phyloP scores from a whole-genome alignment of 2,888 invertebrate genomes.

The Auanema sp. region DNA sequence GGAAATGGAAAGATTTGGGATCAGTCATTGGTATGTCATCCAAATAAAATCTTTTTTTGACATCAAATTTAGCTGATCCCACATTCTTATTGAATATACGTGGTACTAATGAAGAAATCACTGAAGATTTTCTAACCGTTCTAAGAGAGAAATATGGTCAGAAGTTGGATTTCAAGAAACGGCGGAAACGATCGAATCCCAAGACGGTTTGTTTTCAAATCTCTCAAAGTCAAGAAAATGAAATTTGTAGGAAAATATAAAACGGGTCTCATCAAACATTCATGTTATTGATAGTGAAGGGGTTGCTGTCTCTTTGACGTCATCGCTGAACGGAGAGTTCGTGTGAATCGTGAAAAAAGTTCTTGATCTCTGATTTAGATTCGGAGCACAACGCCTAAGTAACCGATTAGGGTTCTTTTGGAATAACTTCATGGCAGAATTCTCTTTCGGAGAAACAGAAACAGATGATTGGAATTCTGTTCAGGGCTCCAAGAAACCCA shows the following conservation, averaged over 20 bases:
- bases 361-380: constrained; percentile 22
- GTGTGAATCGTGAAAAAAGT: neutral
- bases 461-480: constrained; percentile 16
- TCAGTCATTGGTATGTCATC: too few species aligned
- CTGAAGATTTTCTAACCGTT: neutral
- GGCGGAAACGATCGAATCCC: neutral
- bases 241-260: constrained; percentile 2
- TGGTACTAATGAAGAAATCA: constrained; percentile 9
- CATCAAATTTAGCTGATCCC: constrained; percentile 13
- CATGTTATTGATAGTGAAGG: constrained; percentile 11
- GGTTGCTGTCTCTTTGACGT: constrained; percentile 6
- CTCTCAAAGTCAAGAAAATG: neutral
- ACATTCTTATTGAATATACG: constrained; percentile 12
- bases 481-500: constrained; percentile 13
- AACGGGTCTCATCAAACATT: constrained; percentile 9
- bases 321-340: constrained; percentile 9
- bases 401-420: constrained; percentile 37
- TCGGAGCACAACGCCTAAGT: constrained; percentile 35
- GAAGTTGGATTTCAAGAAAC: neutral
- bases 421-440: constrained; percentile 44
- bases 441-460: constrained; percentile 17
- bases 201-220: neutral
- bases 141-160: neutral
- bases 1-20: too few species aligned
- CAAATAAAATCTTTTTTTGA: neutral